Base-by-base conservation (phyloP, 1,140 invertebrate species). In the Agrypnia vestita region DNA sequence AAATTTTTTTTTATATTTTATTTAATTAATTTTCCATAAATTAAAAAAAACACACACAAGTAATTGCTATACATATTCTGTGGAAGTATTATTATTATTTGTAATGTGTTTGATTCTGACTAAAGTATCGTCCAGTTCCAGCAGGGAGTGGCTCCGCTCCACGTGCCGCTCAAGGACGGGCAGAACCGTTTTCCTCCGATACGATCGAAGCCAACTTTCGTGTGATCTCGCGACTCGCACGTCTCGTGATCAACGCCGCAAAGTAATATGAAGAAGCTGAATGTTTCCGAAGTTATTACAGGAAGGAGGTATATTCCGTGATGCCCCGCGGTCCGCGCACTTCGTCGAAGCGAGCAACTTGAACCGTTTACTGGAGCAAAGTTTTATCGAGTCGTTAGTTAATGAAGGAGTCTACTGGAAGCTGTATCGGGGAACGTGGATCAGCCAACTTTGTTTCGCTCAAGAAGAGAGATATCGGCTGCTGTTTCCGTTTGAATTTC, bases 331-430 rank as follows among this genome's bases (percentile, higher is more conserved):
- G 64, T 49, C 64, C 13, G 64, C 64, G 64, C 43, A 44, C 64
- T 47, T 49, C 64, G 35, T 69, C 64, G 64, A 35, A 25, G 17
- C 35, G 25, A 35, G n/a, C 61, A 35, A 25, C 43, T 44, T n/a
- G 19, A 35, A 44, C 44, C 67, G 46, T 49, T 71, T 19, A 71
- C 67, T 71, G 67, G 46, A n/a, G 67, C 15, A 71, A 71, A 71
- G 67, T 71, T 71, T 71, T 71, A 71, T 49, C 46, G 43, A 71
- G 67, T 71, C 46, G 67, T 71, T 71, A 71, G 67, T 71, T 71
- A 71, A 71, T 71, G 67, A 71, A 71, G 43, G 64, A 49, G 64
- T 17, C 44, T 49, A 49, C 49, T 53, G 69, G 46, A 25, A 13
- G 19, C 69, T 73, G 69, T 73, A 73, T 73, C 69, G 69, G 12